These are phyloP conservation scores for Sapajus apella DNA, from an alignment of 2,113 vertebrate species.

Conservation along the genomic window DNA sequence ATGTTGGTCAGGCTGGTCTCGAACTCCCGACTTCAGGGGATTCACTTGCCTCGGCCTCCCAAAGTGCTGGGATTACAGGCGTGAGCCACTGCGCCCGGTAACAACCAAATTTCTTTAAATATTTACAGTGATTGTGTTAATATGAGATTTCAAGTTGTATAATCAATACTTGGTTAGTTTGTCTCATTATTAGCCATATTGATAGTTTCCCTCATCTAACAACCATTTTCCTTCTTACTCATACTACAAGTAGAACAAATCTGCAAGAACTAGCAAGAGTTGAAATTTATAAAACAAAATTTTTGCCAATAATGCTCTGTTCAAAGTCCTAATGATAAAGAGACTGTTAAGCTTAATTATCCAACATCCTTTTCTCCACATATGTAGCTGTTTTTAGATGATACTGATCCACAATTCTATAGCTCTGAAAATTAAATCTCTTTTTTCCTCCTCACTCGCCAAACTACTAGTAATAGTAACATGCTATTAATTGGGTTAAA, in stretches of 20 bases:
- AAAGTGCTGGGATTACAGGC: too few relatives aligned
- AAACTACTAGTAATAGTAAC: neutral
- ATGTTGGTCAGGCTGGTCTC: too few relatives aligned
- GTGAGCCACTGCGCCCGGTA: too few relatives aligned
- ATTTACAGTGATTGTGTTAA: too few relatives aligned
- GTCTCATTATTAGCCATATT: neutral
- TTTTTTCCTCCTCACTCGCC: neutral
- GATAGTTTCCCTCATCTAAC: neutral
- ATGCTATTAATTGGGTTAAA: neutral
- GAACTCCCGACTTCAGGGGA: too few relatives aligned
- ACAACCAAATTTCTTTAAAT: neutral
- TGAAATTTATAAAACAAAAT: neutral
- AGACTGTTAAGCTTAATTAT: neutral
- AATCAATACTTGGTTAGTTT: rapidly evolving
- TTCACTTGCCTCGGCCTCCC: too few relatives aligned
- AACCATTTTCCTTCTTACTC: neutral
- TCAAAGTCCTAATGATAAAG: neutral
- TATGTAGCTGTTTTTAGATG: neutral
- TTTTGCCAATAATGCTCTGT: neutral
- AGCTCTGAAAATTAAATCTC: neutral
- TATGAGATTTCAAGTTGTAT: neutral
- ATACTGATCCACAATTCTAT: neutral
- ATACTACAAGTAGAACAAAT: neutral
- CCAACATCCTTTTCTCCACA: neutral
- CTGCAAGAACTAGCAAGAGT: neutral